These are phyloP conservation scores for Hirtodrosophila confusa DNA, from an alignment of 2,888 invertebrate genomes.

Conservation along the genomic window DNA sequence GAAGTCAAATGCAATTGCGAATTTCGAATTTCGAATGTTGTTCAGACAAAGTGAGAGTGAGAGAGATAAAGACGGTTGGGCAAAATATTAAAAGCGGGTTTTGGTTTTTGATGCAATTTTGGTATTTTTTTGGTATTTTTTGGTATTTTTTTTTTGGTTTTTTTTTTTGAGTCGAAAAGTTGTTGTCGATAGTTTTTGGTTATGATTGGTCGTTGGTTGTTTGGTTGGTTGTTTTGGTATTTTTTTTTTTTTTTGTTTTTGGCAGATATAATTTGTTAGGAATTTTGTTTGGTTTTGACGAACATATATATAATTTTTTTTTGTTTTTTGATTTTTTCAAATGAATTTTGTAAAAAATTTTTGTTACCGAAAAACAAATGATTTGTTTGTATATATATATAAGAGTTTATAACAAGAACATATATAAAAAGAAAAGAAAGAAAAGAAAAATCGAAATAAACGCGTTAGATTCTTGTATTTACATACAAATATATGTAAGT, in stretches of 20 bases:
- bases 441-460: slow-evolving; percentile 84
- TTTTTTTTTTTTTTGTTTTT: slow-evolving; percentile 49
- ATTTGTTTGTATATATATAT: slow-evolving; percentile 61
- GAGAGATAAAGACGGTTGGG: slow-evolving; percentile 32
- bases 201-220: slow-evolving; percentile 58
- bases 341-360: slow-evolving; percentile 58
- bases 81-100: slow-evolving; percentile 45
- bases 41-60: slow-evolving; percentile 19
- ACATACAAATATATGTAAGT: slow-evolving; percentile 69
- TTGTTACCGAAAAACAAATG: slow-evolving; percentile 80
- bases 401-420: slow-evolving; percentile 78
- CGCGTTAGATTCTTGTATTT: slow-evolving; percentile 84
- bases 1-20: slow-evolving; percentile 56
- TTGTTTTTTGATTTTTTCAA: slow-evolving; percentile 1
- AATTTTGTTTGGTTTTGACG: slow-evolving; percentile 78
- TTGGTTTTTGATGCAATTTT: slow-evolving; percentile 26
- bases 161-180: slow-evolving; percentile 66
- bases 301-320: slow-evolving; percentile 84
- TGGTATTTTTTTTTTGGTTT: slow-evolving; percentile 24
- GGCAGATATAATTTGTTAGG: slow-evolving; percentile 55
- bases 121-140: slow-evolving; percentile 28
- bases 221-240: slow-evolving; percentile 57
- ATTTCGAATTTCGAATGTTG: slow-evolving; percentile 56
- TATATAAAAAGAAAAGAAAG: slow-evolving; percentile 83
- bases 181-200: slow-evolving; percentile 48